phyloP scores from a whole-genome alignment of 1,140 invertebrate species.

The Pentalonia nigronervosa region DNA sequence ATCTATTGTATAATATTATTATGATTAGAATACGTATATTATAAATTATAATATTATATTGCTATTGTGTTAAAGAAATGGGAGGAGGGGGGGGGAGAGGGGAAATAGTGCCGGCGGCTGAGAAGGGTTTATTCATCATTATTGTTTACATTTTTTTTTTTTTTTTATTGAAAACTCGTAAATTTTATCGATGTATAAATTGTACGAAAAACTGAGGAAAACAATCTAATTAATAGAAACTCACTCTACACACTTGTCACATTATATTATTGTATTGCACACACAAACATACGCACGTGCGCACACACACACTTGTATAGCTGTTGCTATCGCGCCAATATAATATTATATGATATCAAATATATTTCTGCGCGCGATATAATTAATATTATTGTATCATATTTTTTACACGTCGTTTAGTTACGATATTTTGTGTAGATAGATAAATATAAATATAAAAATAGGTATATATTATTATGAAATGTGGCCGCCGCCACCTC shows the following conservation, averaged over 20 bases:
- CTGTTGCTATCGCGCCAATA: not conserved
- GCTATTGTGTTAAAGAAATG: not conserved
- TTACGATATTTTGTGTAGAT: not conserved
- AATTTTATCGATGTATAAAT: not conserved
- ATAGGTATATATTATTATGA: not conserved
- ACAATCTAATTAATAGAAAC: not conserved
- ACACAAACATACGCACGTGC: not conserved
- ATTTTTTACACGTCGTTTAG: not conserved
- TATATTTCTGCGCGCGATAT: not conserved
- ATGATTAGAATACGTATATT: constrained; percentile 17
- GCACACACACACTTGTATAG: not conserved
- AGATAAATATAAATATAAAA: not conserved
- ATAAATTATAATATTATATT: not conserved
- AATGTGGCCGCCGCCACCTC: constrained; percentile 8
- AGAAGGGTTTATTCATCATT: not conserved
- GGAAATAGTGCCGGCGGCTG: not conserved
- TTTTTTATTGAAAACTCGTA: not conserved
- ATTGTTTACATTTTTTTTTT: not conserved
- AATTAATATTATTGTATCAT: not conserved
- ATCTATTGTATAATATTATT: not conserved
- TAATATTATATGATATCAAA: not conserved
- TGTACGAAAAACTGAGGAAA: not conserved
- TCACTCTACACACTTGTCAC: not conserved
- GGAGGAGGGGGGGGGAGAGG: too few relatives aligned
- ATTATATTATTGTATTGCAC: not conserved